Percentiles rank a stretch among this genome's conserved stretches.
phyloP scores from a whole-genome alignment of 2,113 vertebrate genomes.

The Rostratula benghalensis region DNA sequence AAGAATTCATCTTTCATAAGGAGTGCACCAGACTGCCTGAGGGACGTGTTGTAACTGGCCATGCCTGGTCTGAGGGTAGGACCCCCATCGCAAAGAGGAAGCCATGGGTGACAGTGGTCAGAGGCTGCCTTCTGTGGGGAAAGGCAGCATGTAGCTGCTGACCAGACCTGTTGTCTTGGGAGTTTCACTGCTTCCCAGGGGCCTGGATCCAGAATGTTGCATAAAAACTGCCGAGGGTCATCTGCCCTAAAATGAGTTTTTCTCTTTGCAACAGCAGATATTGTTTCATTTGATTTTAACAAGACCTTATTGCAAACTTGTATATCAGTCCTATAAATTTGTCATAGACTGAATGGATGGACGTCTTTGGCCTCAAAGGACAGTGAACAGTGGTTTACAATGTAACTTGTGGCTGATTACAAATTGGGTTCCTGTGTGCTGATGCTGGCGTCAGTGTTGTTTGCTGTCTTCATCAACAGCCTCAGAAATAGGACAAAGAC shows the following conservation, averaged over 20 bases:
- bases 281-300: neutral
- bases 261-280: neutral
- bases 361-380: neutral
- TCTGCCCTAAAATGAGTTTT: neutral
- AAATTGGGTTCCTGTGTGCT: neutral
- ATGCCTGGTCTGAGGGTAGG: neutral
- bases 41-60: neutral
- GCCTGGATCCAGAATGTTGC: neutral
- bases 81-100: neutral
- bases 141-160: neutral
- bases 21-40: neutral
- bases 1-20: neutral
- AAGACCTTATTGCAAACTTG: fast-evolving
- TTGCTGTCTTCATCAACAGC: neutral
- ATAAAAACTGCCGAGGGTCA: neutral
- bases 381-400: neutral
- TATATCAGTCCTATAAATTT: neutral
- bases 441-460: neutral
- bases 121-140: neutral
- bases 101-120: neutral
- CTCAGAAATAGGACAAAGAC: neutral
- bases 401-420: neutral
- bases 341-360: neutral
- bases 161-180: neutral
- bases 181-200: neutral